Conservation (phyloP, 2,888 invertebrate genomes). For the Stenchaetothrips biformis region DNA sequence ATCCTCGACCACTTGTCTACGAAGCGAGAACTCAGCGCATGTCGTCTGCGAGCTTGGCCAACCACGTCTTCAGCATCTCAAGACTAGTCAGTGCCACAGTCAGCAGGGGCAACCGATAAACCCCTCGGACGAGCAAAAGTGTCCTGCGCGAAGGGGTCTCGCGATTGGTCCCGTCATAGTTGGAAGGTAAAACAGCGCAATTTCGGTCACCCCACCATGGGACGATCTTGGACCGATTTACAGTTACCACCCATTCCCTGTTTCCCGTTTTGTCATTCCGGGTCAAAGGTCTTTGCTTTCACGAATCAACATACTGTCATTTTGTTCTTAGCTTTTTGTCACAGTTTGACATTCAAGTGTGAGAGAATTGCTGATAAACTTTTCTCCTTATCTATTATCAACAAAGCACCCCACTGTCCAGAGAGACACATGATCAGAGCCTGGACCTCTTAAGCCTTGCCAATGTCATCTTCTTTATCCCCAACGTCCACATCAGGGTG, state of each 20-base stretch:
- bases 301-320: no score
- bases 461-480: constrained; percentile 28
- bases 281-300: no score
- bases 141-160: background rate
- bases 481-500: constrained; percentile 35
- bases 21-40: background rate
- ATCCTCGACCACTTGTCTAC: background rate
- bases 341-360: background rate
- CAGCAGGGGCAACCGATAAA: background rate
- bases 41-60: constrained; percentile 12
- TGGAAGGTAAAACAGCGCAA: background rate
- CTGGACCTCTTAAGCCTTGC: constrained; percentile 11
- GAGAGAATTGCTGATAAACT: background rate
- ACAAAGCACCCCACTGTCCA: constrained; percentile 38
- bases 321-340: no score
- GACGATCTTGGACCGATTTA: no score
- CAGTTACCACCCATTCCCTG: no score
- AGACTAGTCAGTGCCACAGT: background rate
- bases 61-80: constrained; percentile 18
- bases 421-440: constrained; percentile 31
- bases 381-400: constrained; percentile 30
- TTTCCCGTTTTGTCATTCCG: no score
- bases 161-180: background rate
- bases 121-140: background rate
- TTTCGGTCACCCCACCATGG: background rate